A percentile compares a stretch with the other conserved stretches of the same genome.
These are phyloP conservation scores for Oryctes rhinoceros DNA, from an alignment of 1,140 invertebrate species.

Conservation along the genomic window DNA sequence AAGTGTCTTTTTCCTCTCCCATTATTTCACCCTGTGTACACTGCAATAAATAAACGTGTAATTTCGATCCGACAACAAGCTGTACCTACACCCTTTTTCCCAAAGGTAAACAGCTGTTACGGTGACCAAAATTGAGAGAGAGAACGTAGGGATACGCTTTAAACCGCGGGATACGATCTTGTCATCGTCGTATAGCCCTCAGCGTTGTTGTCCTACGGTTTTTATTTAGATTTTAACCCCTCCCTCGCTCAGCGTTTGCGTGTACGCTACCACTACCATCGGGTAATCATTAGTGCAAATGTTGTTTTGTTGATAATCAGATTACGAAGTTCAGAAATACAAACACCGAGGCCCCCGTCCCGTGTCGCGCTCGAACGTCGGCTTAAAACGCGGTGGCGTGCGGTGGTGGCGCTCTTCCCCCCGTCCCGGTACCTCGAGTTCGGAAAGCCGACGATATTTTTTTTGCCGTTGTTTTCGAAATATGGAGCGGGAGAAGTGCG, in stretches of 20 bases:
- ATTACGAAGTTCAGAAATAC: constrained; percentile 30
- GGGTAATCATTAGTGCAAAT: constrained; percentile 40
- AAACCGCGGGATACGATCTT: not conserved
- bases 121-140: constrained; percentile 23
- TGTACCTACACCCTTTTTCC: not conserved
- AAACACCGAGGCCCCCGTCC: not conserved
- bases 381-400: constrained; percentile 11
- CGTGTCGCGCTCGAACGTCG: not conserved
- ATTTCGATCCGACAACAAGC: not conserved
- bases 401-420: not conserved
- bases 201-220: not conserved
- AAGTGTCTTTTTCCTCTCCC: not conserved
- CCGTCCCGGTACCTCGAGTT: not conserved
- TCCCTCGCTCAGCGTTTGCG: not conserved
- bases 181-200: not conserved
- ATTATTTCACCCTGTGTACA: no score
- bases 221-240: constrained; percentile 35
- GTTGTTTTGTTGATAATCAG: constrained; percentile 38
- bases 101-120: constrained; percentile 36
- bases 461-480: not conserved
- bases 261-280: not conserved
- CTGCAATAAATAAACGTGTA: constrained; percentile 15
- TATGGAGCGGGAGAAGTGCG: not conserved
- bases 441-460: constrained; percentile 24
- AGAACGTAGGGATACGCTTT: not conserved